phyloP scores from a whole-genome alignment of 2,888 invertebrate genomes.

The Fragum whitleyi region DNA sequence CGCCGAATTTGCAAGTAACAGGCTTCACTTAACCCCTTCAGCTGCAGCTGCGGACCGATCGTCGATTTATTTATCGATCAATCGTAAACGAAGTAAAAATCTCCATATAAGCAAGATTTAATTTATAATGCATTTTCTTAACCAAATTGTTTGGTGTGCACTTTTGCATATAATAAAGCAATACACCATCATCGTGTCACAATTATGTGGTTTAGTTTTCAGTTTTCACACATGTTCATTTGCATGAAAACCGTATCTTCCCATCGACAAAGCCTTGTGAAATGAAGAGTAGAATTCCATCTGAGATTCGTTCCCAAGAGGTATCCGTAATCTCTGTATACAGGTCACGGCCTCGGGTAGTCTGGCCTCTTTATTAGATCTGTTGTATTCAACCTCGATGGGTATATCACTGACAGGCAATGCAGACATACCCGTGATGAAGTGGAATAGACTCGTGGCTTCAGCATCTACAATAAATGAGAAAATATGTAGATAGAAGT shows the following conservation, averaged over 20 bases:
- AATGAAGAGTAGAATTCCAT: conserved; percentile 64
- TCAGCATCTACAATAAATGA: conserved; percentile 58
- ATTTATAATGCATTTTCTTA: too few species aligned
- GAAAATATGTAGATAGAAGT: too few species aligned
- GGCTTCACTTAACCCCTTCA: too few species aligned
- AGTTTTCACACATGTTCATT: background rate
- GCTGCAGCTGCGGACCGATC: too few species aligned
- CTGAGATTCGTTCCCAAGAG: conserved; percentile 65
- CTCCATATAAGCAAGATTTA: too few species aligned
- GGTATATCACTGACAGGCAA: conserved; percentile 62
- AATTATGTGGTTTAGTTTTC: too few species aligned
- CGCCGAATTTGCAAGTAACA: too few species aligned
- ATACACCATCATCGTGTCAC: too few species aligned
- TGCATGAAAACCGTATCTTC: conserved; percentile 54
- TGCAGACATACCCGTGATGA: conserved; percentile 65
- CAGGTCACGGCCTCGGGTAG: conserved; percentile 67
- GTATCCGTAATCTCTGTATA: conserved; percentile 59
- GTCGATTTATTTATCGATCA: too few species aligned
- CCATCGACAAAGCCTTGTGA: conserved; percentile 62
- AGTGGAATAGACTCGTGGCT: conserved; percentile 65
- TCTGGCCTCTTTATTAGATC: conserved; percentile 46
- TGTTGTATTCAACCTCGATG: conserved; percentile 64
- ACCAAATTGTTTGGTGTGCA: too few species aligned
- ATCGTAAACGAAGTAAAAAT: too few species aligned
- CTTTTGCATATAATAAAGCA: too few species aligned